phyloP scores from a whole-genome alignment of 2,113 vertebrate genomes.

The Sinocyclocheilus rhinocerous region DNA sequence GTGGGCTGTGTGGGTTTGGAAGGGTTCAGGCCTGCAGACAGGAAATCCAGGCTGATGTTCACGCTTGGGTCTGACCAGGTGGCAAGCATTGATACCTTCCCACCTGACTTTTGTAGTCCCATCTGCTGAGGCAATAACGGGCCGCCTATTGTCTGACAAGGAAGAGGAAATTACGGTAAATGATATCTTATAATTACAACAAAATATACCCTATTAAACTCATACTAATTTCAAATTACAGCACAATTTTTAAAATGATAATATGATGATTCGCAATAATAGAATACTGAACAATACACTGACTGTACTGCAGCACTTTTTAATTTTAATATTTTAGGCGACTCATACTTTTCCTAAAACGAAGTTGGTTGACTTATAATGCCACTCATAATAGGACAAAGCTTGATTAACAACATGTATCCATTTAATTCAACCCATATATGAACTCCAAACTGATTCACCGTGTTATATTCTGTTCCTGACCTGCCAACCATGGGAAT shows the following conservation, averaged over 20 bases:
- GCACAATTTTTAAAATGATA: not conserved
- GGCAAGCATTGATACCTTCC: constrained; percentile 84
- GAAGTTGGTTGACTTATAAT: not conserved
- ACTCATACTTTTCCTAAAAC: not conserved
- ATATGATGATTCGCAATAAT: not conserved
- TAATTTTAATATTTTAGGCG: not conserved
- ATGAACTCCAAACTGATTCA: not conserved
- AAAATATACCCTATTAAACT: not conserved
- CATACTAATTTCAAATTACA: not conserved
- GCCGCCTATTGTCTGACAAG: constrained; percentile 78
- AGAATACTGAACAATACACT: too few relatives aligned
- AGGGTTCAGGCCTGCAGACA: constrained; percentile 91
- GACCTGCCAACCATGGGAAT: not conserved
- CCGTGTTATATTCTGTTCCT: not conserved
- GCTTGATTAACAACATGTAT: not conserved
- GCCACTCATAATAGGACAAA: not conserved
- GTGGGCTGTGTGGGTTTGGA: constrained; percentile 89
- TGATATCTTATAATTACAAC: not conserved
- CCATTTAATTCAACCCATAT: not conserved
- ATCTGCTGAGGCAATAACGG: constrained; percentile 82
- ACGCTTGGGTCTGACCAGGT: constrained; percentile 99
- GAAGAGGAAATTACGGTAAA: not conserved
- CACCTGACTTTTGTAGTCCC: constrained; percentile 81
- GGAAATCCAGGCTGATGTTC: constrained; percentile 98
- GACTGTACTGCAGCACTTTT: not conserved